Evolutionary conservation across 2,797 vertebrate genomes (phyloP).

Genomic region (Streptopelia turtur): DNA sequence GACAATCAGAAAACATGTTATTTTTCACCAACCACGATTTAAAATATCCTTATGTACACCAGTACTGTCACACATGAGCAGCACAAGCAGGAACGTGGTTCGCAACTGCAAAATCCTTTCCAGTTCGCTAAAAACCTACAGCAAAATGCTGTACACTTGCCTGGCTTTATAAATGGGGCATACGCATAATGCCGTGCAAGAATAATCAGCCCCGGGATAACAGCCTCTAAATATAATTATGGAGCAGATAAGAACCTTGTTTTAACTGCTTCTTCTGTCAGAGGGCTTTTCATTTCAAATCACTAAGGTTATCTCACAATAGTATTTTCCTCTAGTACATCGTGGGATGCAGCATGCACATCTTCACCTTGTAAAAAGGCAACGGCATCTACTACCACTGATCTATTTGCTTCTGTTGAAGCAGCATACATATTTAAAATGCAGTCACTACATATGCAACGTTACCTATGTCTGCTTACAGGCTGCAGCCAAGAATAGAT

Average conservation of each 20-base stretch:
- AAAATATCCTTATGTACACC: not conserved
- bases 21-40: not conserved
- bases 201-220: slow-evolving; percentile 2
- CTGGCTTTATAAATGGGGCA: not conserved
- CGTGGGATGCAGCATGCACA: not conserved
- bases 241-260: not conserved
- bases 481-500: not conserved
- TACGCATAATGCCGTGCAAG: not conserved
- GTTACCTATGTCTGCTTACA: not conserved
- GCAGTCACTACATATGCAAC: not conserved
- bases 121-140: not conserved
- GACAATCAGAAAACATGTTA: not conserved
- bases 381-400: not conserved
- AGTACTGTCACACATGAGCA: fast-evolving
- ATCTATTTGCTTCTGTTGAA: not conserved
- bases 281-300: not conserved
- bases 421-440: not conserved
- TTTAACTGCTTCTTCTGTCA: not conserved
- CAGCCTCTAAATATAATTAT: not conserved
- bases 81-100: not conserved
- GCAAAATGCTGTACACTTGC: not conserved
- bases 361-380: not conserved
- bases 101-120: not conserved
- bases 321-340: not conserved
- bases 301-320: not conserved